phyloP scores from a whole-genome alignment of 2,113 vertebrate species.

The Natator depressus region DNA sequence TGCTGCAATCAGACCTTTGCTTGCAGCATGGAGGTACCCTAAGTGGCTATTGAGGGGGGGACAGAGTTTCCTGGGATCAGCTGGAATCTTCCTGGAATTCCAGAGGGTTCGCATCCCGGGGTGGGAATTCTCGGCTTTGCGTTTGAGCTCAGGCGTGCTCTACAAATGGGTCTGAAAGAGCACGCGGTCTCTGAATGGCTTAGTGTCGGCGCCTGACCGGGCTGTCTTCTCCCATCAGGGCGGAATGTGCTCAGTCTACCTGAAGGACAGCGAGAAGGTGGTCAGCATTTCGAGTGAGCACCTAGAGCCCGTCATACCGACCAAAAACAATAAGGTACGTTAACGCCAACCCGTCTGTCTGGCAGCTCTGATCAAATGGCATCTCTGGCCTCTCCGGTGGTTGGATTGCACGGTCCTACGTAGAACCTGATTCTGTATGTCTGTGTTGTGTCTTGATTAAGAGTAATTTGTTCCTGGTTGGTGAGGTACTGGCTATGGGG shows the following conservation, averaged over 20 bases:
- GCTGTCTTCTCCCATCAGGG: conserved; percentile 73
- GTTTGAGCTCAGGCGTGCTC: background rate
- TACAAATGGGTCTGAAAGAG: background rate
- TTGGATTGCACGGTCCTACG: background rate
- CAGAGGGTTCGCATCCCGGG: background rate
- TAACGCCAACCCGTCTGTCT: background rate
- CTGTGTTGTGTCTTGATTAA: background rate
- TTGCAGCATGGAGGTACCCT: background rate
- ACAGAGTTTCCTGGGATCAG: background rate
- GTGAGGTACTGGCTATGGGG: background rate
- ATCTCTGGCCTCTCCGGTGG: background rate
- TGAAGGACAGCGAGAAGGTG: conserved; percentile 93
- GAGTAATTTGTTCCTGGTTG: background rate
- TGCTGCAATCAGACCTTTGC: background rate
- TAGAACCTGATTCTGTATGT: background rate
- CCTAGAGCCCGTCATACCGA: conserved; percentile 91
- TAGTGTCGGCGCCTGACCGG: background rate
- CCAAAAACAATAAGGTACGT: conserved; percentile 93
- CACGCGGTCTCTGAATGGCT: background rate
- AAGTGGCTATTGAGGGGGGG: background rate
- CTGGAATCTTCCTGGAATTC: background rate
- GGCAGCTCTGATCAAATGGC: background rate
- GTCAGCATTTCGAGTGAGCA: conserved; percentile 95
- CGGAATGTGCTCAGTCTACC: conserved; percentile 92
- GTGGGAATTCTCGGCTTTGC: background rate